Evolutionary conservation across 2,888 invertebrate species (phyloP).

Genomic region (Drosophila borborema): DNA sequence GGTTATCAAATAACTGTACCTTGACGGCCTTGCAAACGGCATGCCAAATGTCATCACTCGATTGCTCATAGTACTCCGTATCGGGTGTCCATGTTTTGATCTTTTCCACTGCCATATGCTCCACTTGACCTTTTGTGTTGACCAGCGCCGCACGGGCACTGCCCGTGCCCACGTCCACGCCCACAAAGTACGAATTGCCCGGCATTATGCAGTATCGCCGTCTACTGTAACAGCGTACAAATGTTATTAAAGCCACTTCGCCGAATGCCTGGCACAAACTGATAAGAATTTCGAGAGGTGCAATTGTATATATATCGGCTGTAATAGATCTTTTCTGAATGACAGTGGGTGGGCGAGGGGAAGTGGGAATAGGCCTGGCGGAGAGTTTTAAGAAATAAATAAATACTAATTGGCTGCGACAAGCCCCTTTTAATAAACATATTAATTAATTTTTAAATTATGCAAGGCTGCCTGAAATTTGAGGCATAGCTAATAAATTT

Average conservation of each 20-base stretch:
- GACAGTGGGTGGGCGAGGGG: neutral
- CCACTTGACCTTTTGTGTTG: slow-evolving; percentile 88
- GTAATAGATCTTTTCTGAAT: neutral
- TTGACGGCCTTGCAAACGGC: slow-evolving; percentile 89
- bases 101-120: slow-evolving; percentile 87
- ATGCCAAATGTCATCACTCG: slow-evolving; percentile 94
- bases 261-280: slow-evolving; percentile 49
- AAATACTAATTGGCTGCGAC: neutral
- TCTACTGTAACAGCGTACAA: slow-evolving; percentile 40
- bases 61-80: slow-evolving; percentile 94
- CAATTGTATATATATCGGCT: slow-evolving; percentile 12
- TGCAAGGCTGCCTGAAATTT: neutral
- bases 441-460: neutral
- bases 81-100: slow-evolving; percentile 92
- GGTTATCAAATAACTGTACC: slow-evolving; percentile 86
- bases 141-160: slow-evolving; percentile 95
- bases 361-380: neutral
- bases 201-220: slow-evolving; percentile 59
- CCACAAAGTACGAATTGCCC: slow-evolving; percentile 88
- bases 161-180: slow-evolving; percentile 97
- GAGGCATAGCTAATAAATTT: slow-evolving; percentile 1
- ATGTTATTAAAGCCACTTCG: slow-evolving; percentile 57
- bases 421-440: slow-evolving; percentile 8
- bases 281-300: slow-evolving; percentile 57
- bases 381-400: neutral